Conservation (phyloP, 2,797 vertebrate genomes). For the Picus viridis region DNA sequence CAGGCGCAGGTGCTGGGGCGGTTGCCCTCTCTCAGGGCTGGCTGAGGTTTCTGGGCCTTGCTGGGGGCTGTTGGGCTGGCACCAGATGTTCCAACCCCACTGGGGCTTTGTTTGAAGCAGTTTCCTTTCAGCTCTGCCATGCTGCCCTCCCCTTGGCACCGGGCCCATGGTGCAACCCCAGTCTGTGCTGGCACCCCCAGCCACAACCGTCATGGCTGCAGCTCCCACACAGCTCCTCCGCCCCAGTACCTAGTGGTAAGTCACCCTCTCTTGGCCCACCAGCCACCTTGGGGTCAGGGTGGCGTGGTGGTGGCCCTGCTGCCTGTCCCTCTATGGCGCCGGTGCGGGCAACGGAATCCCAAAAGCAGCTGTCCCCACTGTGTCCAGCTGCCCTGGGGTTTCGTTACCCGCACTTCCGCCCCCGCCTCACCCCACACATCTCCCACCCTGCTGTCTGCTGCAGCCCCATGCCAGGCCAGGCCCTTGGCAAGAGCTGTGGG, state of each 20-base stretch:
- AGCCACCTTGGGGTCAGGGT: not conserved
- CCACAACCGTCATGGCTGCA: not conserved
- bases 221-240: not conserved
- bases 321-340: not conserved
- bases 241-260: not conserved
- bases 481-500: not conserved
- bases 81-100: constrained; percentile 28
- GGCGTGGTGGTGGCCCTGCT: not conserved
- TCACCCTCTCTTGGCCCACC: not conserved
- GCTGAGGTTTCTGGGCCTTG: constrained; percentile 5
- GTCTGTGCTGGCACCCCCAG: not conserved
- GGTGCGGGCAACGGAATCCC: constrained; percentile 97
- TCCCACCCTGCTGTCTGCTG: not conserved
- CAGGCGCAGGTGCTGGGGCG: constrained; percentile 1
- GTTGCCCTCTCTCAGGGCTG: not conserved
- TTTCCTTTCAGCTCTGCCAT: constrained; percentile 28
- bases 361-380: constrained; percentile 95
- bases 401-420: constrained; percentile 88
- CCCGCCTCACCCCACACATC: not conserved
- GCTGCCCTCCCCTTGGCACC: constrained; percentile 42
- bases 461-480: accelerated
- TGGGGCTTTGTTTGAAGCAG: constrained; percentile 31
- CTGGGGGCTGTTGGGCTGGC: not conserved
- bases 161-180: not conserved
- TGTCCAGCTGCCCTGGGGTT: constrained; percentile 93